Conservation (phyloP, 2,797 vertebrate genomes). For the Rhabdophis nuchalis region DNA sequence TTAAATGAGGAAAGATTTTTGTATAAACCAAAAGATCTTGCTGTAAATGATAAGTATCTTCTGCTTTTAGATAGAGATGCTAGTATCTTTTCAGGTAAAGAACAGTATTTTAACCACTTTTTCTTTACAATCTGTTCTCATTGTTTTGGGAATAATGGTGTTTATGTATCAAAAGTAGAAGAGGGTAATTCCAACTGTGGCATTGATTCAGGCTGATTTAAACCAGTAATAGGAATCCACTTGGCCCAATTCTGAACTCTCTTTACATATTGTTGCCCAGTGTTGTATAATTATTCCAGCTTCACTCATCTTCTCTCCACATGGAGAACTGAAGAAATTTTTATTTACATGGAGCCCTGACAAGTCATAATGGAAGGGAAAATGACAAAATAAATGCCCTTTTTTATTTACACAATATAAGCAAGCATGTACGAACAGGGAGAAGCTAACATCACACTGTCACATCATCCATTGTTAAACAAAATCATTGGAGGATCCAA, state of each 20-base stretch:
- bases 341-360: background rate
- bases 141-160: background rate
- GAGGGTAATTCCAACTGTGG: background rate
- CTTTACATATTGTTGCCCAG: background rate
- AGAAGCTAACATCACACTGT: background rate
- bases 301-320: background rate
- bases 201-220: background rate
- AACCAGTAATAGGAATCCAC: background rate
- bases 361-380: background rate
- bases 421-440: background rate
- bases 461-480: background rate
- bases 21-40: background rate
- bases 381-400: background rate
- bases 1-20: background rate
- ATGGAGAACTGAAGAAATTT: background rate
- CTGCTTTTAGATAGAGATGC: background rate
- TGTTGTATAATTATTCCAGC: background rate
- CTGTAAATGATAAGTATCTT: background rate
- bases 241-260: background rate
- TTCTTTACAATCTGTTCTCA: background rate
- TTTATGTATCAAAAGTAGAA: background rate
- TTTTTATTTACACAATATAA: background rate
- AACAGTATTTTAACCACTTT: background rate
- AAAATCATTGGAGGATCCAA: background rate
- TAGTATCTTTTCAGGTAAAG: background rate